A percentile compares a stretch with the other conserved stretches of the same genome.
Conservation (phyloP, 2,113 vertebrate species). For the Seriola rivoliana region DNA sequence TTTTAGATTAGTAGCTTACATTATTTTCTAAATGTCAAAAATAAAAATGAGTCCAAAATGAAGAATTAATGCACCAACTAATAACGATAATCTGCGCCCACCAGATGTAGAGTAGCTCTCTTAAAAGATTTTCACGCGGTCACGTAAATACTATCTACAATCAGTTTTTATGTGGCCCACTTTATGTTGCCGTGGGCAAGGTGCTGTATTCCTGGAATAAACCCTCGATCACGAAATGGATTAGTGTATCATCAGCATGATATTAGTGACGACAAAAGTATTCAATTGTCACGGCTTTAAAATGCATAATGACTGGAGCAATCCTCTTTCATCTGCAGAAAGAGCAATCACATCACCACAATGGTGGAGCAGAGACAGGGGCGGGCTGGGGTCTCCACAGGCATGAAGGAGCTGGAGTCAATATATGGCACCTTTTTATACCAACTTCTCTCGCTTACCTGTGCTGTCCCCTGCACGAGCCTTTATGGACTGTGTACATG, state of each 20-base stretch:
- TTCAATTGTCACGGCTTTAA: constrained; percentile 72
- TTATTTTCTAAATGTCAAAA: background rate
- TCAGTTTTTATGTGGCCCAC: background rate
- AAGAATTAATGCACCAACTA: background rate
- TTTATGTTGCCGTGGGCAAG: constrained; percentile 39
- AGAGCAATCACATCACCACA: constrained; percentile 69
- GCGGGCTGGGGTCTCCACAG: constrained; percentile 54
- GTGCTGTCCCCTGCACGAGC: background rate
- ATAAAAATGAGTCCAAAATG: background rate
- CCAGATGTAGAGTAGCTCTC: background rate
- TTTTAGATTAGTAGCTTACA: background rate
- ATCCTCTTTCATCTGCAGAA: constrained; percentile 68
- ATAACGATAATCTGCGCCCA: background rate
- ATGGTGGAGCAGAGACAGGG: constrained; percentile 57
- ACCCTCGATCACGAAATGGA: constrained; percentile 54
- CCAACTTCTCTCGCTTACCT: constrained; percentile 20
- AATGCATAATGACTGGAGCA: constrained; percentile 55
- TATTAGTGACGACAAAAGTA: constrained; percentile 70
- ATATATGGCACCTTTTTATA: constrained; percentile 24
- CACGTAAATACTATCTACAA: background rate
- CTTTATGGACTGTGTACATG: background rate
- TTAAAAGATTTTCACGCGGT: background rate
- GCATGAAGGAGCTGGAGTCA: constrained; percentile 39
- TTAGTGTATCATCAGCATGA: constrained; percentile 70
- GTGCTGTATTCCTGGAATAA: constrained; percentile 34